phyloP scores from a whole-genome alignment of 2,113 vertebrate genomes.

The Paralichthys olivaceus region DNA sequence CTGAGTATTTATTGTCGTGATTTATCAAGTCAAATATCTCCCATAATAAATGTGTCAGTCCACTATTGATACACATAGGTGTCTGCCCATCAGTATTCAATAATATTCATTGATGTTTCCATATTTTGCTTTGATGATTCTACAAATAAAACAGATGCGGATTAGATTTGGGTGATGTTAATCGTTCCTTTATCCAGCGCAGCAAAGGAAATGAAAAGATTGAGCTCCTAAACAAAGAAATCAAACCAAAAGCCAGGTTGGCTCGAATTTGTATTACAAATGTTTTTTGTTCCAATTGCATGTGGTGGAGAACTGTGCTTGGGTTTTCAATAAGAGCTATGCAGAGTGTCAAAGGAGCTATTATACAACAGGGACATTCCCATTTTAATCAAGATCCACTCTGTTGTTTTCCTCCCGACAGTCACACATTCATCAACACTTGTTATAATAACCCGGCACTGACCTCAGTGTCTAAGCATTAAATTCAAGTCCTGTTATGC shows the following conservation, averaged over 20 bases:
- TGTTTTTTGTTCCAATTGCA: slow-evolving; percentile 7
- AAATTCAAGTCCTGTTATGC: slow-evolving; percentile 5
- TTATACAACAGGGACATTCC: slow-evolving; percentile 19
- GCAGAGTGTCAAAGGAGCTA: slow-evolving; percentile 4
- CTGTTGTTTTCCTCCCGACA: slow-evolving; percentile 17
- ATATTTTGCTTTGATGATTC: not conserved
- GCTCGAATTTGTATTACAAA: not conserved
- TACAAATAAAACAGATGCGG: not conserved
- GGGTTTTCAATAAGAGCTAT: slow-evolving; percentile 32
- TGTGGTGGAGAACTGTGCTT: slow-evolving; percentile 11
- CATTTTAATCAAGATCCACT: slow-evolving; percentile 14
- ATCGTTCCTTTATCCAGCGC: not conserved
- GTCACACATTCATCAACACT: slow-evolving; percentile 1
- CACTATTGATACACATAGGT: not conserved
- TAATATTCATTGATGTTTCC: not conserved
- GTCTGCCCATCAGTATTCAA: not conserved
- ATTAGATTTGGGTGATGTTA: not conserved
- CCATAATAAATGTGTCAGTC: not conserved
- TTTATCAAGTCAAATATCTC: not conserved
- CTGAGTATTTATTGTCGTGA: not conserved
- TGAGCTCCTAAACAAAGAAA: slow-evolving; percentile 8
- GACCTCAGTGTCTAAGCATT: not conserved
- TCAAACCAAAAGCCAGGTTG: slow-evolving; percentile 2
- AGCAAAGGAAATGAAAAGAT: slow-evolving; percentile 1
- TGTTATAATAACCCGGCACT: not conserved